Evolutionary conservation across 1,140 invertebrate genomes (phyloP), one percentile per base, ranked within the genome.

Genomic region (Dendroctonus valens): DNA sequence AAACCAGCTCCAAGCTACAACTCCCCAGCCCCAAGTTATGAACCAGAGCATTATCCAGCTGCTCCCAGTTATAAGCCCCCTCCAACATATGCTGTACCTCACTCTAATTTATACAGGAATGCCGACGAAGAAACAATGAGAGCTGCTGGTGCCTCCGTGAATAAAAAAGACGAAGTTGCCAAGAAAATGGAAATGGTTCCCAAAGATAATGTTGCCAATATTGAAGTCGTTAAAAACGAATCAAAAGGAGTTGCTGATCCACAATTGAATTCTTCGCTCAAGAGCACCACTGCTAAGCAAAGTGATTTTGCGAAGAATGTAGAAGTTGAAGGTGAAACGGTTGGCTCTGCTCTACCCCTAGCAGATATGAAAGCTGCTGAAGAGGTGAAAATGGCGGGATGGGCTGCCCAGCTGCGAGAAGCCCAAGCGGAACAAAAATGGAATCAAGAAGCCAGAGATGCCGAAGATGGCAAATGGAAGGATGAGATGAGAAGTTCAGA

Each of bases 101-200:
- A 59, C 15, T 7, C 55, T 38, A 48, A 40, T 44, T 42, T 62
- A 8, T 72, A 69, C 59, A 68, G 67, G 41, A 38, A 41, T n/a
- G 55, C 48, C 48, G 68, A 55, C 4, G 63, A 73, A 62, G 54
- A 68, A 60, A 42, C 58, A 46, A 59, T 61, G 15, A 12, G 49
- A 14, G 12, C 12, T 37, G 46, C 61, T 7, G 55, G 46, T 38
- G 61, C 49, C n/a, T 59, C 57, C n/a, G 60, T 64, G 6, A 64
- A 70, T 12, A 75, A 74, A 52, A 70, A 73, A 59, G 55, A 55
- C 9, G 69, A 72, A 38, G 74, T 72, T 2, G 41, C 70, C 39
- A 58, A 73, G 38, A 71, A 69, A 46, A 73, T 75, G 69, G 65
- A 70, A 15, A 51, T 71, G 54, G 63, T 73, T 12, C 7, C 69